These are phyloP conservation scores for Dendrocopos noguchii DNA, from an alignment of 2,113 vertebrate genomes.

Conservation along the genomic window DNA sequence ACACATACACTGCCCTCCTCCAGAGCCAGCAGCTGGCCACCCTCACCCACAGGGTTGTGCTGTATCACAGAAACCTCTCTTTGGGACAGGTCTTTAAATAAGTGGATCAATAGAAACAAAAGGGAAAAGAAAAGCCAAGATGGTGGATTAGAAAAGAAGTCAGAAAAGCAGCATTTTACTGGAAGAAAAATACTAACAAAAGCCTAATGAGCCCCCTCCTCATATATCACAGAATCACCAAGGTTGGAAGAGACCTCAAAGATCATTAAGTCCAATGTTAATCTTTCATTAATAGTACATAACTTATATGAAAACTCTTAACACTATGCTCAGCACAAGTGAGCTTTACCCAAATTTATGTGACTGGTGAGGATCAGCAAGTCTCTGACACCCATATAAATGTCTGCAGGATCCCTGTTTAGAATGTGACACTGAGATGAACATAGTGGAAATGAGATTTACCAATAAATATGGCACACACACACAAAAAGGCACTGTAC, in stretches of 20 bases:
- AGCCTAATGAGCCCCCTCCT: not conserved
- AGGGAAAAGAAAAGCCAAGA: not conserved
- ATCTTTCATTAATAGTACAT: conserved; percentile 6
- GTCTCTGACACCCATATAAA: conserved; percentile 24
- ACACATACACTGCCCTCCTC: not conserved
- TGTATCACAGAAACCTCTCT: not conserved
- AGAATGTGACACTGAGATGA: conserved; percentile 58
- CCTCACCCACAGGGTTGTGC: not conserved
- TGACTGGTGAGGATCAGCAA: not conserved
- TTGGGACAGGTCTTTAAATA: not conserved
- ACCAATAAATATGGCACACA: conserved; percentile 55
- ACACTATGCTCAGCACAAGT: not conserved
- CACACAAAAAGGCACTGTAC: conserved; percentile 37
- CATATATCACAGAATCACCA: not conserved
- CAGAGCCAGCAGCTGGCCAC: not conserved
- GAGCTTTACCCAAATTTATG: conserved; percentile 57
- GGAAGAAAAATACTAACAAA: conserved; percentile 11
- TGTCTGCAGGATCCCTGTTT: conserved; percentile 10
- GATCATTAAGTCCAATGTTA: not conserved
- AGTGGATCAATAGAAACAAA: not conserved
- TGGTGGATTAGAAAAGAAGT: conserved; percentile 9
- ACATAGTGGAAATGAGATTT: conserved; percentile 62
- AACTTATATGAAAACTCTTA: conserved; percentile 9
- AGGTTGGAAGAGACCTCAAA: too few species aligned
- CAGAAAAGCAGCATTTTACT: conserved; percentile 14